These are phyloP conservation scores for Brachionichthys hirsutus DNA, from an alignment of 2,113 vertebrate species.

Conservation along the genomic window DNA sequence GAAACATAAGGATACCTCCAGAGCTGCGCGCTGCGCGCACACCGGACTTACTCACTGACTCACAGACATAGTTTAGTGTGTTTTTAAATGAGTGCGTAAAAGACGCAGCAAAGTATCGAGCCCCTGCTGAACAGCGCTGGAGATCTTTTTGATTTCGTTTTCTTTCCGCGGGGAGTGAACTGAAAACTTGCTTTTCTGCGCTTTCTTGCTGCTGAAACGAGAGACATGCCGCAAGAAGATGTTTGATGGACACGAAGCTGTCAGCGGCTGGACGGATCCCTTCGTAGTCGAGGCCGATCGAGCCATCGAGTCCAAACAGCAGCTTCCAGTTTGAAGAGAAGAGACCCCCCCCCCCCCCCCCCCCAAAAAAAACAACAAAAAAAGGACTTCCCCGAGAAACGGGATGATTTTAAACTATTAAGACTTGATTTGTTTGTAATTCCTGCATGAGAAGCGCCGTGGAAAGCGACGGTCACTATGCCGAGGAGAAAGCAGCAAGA, in stretches of 20 bases:
- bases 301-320: slow-evolving; percentile 42
- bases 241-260: slow-evolving; percentile 64
- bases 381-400: slow-evolving; percentile 28
- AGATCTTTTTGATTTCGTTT: slow-evolving; percentile 28
- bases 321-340: slow-evolving; percentile 51
- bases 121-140: slow-evolving; percentile 40
- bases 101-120: slow-evolving; percentile 60
- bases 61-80: slow-evolving; percentile 56
- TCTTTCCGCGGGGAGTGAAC: slow-evolving; percentile 72
- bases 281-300: slow-evolving; percentile 53
- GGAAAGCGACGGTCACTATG: slow-evolving; percentile 92
- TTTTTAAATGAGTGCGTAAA: slow-evolving; percentile 66
- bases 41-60: slow-evolving; percentile 71
- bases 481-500: slow-evolving; percentile 98
- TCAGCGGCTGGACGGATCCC: slow-evolving; percentile 62
- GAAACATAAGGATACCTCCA: slow-evolving; percentile 60
- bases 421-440: slow-evolving; percentile 58
- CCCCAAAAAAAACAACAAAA: no score
- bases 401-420: slow-evolving; percentile 69
- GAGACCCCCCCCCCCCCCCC: slow-evolving; percentile 44
- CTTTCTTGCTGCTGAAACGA: slow-evolving; percentile 52
- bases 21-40: slow-evolving; percentile 55
- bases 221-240: slow-evolving; percentile 72
- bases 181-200: slow-evolving; percentile 77
- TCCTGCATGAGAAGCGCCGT: slow-evolving; percentile 88